Base-by-base conservation (phyloP, 2,797 vertebrate genomes). In the Netta rufina region DNA sequence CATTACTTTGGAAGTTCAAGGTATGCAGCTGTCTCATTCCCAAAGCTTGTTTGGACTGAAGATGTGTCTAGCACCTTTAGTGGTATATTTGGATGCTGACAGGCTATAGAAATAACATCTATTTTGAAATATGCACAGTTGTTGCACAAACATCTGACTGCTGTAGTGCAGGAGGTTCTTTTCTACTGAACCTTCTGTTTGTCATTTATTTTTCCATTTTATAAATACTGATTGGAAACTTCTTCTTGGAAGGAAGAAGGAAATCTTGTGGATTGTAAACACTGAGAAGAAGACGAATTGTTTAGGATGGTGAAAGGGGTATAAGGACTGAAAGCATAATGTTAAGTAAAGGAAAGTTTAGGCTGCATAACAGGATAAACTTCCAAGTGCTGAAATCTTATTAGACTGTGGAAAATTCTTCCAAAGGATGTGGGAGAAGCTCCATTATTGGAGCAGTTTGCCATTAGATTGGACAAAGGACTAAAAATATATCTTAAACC, bases 171-270 rank as follows among this genome's bases (percentile, higher is more conserved):
- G 92, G 81, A 94, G 95, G 83, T 82, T 95, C 92, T 70, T 76
- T 95, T 90, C 90, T 82, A 19, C 94, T 75, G 80, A 93, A 89
- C 86, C 93, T 96, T 95, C 95, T 97, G 96, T 96, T 97, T 97
- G 95, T 96, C 95, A 96, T 97, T 97, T 97, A 93, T 96, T 97
- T 97, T 97, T 97, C 96, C 96, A 96, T 94, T 93, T 96, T 96
- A 97, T 70, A 90, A 97, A 96, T 95, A 86, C 96, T 69, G 92
- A 97, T 96, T 96, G 96, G 97, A 97, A 97, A 97, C 91, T 93
- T 88, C 95, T 97, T 92, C 90, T 97, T 97, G 96, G 96, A 97
- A 97, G 87, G 89, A 91, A 88, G 91, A 78, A 92, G 91, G 96
- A 97, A 96, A 95, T 85, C 91, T 96, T 80, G 89, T 90, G 95